Percentiles rank a stretch among this genome's conserved stretches.
phyloP scores from a whole-genome alignment of 2,113 vertebrate species.

The Alectura lathami region DNA sequence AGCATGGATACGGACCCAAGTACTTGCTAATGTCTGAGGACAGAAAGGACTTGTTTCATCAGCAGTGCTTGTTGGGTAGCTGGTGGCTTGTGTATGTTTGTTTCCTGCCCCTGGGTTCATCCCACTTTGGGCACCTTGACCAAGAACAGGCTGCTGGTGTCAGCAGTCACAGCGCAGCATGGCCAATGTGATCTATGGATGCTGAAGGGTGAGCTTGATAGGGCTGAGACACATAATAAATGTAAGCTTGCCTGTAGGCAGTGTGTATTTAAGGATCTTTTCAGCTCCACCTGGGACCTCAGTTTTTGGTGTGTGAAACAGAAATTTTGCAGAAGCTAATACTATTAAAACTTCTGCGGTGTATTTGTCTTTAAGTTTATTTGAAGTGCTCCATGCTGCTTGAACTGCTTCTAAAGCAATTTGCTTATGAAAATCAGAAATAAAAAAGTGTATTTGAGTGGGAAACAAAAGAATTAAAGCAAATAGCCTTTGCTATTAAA shows the following conservation, averaged over 20 bases:
- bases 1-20: background rate
- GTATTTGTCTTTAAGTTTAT: background rate
- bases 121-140: background rate
- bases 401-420: background rate
- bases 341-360: background rate
- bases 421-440: background rate
- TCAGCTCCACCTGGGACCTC: background rate
- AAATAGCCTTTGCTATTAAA: background rate
- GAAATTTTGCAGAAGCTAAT: background rate
- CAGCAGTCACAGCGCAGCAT: background rate
- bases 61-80: background rate
- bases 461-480: background rate
- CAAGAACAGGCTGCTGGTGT: background rate
- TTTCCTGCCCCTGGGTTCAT: background rate
- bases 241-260: background rate
- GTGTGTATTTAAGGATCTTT: background rate
- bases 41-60: background rate
- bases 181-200: background rate
- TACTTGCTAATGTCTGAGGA: background rate
- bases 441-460: background rate
- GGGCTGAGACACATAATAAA: background rate
- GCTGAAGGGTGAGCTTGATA: background rate
- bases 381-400: background rate
- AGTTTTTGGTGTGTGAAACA: background rate
- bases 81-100: background rate